These are phyloP conservation scores for Caenorhabditis uteleia DNA, from an alignment of 2,888 invertebrate species.

Conservation along the genomic window DNA sequence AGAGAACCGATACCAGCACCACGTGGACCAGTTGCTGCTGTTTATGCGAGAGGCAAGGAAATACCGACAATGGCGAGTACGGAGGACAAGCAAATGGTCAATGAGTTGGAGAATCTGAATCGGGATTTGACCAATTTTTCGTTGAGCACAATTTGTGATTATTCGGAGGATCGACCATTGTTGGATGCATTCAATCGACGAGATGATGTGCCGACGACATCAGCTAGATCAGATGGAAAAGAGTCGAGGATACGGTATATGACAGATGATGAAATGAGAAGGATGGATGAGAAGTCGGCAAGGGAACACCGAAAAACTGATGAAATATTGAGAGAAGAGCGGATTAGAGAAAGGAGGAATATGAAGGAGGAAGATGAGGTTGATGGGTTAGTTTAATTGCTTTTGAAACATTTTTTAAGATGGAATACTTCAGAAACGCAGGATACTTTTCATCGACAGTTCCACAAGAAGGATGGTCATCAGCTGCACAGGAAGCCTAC, in stretches of 20 bases:
- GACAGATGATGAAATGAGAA: slow-evolving; percentile 43
- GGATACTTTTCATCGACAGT: slow-evolving; percentile 2
- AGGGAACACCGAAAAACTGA: slow-evolving; percentile 45
- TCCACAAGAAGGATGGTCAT: slow-evolving; percentile 44
- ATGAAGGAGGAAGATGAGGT: slow-evolving; percentile 2
- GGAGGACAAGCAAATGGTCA: slow-evolving; percentile 23
- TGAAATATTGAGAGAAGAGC: slow-evolving; percentile 24
- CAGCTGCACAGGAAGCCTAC: slow-evolving; percentile 83
- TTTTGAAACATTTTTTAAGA: neutral
- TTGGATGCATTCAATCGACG: slow-evolving; percentile 21
- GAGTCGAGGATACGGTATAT: slow-evolving; percentile 38
- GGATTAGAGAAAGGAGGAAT: slow-evolving; percentile 21
- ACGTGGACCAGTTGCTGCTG: slow-evolving; percentile 34
- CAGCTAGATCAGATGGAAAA: neutral
- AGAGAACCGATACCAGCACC: slow-evolving; percentile 24
- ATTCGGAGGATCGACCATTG: slow-evolving; percentile 49
- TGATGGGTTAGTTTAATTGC: neutral
- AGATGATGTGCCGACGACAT: neutral
- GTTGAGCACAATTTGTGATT: slow-evolving; percentile 43
- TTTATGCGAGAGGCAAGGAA: slow-evolving; percentile 42
- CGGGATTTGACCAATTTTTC: slow-evolving; percentile 54
- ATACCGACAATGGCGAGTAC: slow-evolving; percentile 17
- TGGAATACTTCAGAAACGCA: too few species aligned
- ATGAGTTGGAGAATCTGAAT: slow-evolving; percentile 45
- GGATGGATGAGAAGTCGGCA: slow-evolving; percentile 39